Conservation (phyloP, 1,140 invertebrate species). For the Drosophila tropicalis region DNA sequence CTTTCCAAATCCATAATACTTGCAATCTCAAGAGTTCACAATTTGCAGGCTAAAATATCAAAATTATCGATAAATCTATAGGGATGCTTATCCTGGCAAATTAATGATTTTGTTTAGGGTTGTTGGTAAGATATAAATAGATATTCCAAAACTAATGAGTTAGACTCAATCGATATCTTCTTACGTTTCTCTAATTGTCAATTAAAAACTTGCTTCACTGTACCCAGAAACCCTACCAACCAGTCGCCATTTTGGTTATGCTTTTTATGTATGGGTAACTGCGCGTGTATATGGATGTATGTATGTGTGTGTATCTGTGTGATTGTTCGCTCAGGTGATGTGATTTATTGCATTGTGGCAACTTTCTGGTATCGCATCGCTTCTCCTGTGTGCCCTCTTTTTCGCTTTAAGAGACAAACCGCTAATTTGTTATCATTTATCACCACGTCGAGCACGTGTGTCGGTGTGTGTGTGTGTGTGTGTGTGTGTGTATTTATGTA, state of each 20-base stretch:
- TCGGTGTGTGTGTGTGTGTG: slow-evolving; percentile 12
- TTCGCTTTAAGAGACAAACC: slow-evolving; percentile 60
- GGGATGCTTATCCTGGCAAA: too few species aligned
- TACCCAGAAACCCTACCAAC: slow-evolving; percentile 1
- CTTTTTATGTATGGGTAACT: slow-evolving; percentile 25
- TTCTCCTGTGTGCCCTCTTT: slow-evolving; percentile 34
- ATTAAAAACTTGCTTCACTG: neutral
- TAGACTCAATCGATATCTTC: too few species aligned
- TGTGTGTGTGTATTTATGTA: slow-evolving; percentile 9
- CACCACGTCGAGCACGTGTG: slow-evolving; percentile 45
- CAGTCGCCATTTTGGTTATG: slow-evolving; percentile 27
- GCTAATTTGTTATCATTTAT: slow-evolving; percentile 68
- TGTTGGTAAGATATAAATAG: too few species aligned
- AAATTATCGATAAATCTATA: too few species aligned
- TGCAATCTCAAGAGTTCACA: too few species aligned
- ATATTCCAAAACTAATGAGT: too few species aligned
- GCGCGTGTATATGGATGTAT: neutral
- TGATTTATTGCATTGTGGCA: slow-evolving; percentile 60
- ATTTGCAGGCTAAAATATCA: too few species aligned
- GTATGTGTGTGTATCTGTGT: neutral
- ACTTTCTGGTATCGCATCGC: slow-evolving; percentile 55
- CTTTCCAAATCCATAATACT: too few species aligned
- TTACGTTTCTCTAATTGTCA: neutral
- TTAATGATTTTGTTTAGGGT: too few species aligned
- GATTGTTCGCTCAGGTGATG: slow-evolving; percentile 50